Percentiles rank a stretch among this genome's conserved stretches.
Conservation (phyloP, 2,113 vertebrate species). For the Oncorhynchus masou region DNA sequence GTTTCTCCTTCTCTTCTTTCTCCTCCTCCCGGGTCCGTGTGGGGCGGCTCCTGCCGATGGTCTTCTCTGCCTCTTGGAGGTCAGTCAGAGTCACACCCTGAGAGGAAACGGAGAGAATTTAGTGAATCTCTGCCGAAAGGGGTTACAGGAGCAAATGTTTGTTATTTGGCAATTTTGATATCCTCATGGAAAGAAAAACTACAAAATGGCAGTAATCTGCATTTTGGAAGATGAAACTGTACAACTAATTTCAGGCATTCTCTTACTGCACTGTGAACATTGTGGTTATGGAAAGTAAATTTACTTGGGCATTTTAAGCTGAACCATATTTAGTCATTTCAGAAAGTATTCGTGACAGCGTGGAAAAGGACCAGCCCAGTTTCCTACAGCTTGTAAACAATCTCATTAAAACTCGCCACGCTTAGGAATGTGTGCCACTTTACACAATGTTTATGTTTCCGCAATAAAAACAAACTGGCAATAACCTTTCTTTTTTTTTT, state of each 20-base stretch:
- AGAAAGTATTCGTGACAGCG: neutral
- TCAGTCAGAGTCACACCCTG: slow-evolving; percentile 96
- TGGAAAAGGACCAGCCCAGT: neutral
- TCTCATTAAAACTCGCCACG: neutral
- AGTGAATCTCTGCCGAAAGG: neutral
- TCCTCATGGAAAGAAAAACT: too few relatives aligned
- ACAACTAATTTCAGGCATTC: neutral
- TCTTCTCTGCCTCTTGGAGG: slow-evolving; percentile 98
- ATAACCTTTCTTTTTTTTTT: neutral
- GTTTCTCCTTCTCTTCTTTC: slow-evolving; percentile 89
- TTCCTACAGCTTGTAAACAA: neutral
- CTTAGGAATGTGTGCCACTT: neutral
- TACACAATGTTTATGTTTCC: neutral
- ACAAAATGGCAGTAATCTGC: neutral
- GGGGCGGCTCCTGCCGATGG: slow-evolving; percentile 88
- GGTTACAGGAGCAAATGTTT: neutral
- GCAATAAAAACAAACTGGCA: neutral
- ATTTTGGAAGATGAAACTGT: neutral
- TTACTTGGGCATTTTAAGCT: neutral
- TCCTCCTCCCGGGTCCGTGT: slow-evolving; percentile 87
- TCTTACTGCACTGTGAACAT: neutral
- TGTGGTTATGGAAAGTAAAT: neutral
- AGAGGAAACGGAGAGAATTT: neutral
- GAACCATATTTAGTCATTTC: neutral
- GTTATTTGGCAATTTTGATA: neutral